Percentiles rank a stretch among this genome's conserved stretches.
phyloP scores from a whole-genome alignment of 2,888 invertebrate genomes.

The Aethes cnicana region DNA sequence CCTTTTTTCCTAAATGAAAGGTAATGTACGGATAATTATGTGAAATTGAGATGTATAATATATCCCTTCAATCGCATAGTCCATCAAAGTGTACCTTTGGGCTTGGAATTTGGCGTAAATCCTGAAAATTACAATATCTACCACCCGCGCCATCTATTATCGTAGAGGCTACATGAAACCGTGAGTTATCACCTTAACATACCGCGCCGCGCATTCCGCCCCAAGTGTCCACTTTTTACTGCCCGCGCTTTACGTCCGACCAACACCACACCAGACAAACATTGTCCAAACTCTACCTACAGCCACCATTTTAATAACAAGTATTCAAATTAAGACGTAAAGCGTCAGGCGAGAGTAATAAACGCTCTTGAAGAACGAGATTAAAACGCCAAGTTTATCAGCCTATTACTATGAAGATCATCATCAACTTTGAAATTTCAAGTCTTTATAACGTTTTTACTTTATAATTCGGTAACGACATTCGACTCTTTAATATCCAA shows the following conservation, averaged over 20 bases:
- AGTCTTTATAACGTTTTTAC: slow-evolving; percentile 17
- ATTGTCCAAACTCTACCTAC: slow-evolving; percentile 38
- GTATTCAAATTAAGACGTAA: slow-evolving; percentile 31
- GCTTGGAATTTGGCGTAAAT: too few relatives aligned
- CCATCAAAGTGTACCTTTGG: too few relatives aligned
- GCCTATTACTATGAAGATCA: slow-evolving; percentile 25
- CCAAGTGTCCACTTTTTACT: slow-evolving; percentile 53
- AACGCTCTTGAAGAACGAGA: slow-evolving; percentile 34
- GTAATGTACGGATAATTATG: too few relatives aligned
- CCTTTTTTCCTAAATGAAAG: too few relatives aligned
- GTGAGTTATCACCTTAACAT: too few relatives aligned
- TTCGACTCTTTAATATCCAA: slow-evolving; percentile 36
- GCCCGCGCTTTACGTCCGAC: slow-evolving; percentile 55
- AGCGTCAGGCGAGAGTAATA: slow-evolving; percentile 22
- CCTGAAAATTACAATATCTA: too few relatives aligned
- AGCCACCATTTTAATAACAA: slow-evolving; percentile 32
- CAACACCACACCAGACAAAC: slow-evolving; percentile 44
- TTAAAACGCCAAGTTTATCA: slow-evolving; percentile 33
- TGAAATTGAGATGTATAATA: too few relatives aligned
- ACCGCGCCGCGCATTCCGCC: slow-evolving; percentile 34
- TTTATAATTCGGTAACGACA: slow-evolving; percentile 15
- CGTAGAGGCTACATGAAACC: too few relatives aligned
- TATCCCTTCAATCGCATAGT: too few relatives aligned
- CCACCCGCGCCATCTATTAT: too few relatives aligned
- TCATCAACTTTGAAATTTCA: slow-evolving; percentile 30